Conservation (phyloP, 2,888 invertebrate species). For the Gnatocerus cornutus region DNA sequence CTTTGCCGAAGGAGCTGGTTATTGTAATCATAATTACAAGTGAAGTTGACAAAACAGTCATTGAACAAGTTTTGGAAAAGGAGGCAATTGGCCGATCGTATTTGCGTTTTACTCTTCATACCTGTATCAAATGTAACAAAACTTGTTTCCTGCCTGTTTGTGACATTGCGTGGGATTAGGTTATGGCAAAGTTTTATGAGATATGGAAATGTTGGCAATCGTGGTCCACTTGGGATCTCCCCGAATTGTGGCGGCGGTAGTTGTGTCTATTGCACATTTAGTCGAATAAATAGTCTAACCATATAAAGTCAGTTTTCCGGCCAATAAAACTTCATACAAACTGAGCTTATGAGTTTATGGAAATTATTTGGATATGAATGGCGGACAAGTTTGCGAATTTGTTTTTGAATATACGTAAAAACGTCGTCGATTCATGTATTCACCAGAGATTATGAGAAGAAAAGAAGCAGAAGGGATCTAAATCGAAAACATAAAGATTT, state of each 20-base stretch:
- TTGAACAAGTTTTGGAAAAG: constrained; percentile 24
- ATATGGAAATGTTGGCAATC: constrained; percentile 68
- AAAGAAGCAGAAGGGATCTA: too few species aligned
- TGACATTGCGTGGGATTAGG: constrained; percentile 60
- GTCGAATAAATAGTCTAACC: constrained; percentile 64
- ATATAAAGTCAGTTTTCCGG: constrained; percentile 67
- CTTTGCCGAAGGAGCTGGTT: not conserved
- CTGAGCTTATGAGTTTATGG: constrained; percentile 68
- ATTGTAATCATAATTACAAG: not conserved
- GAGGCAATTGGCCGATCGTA: not conserved
- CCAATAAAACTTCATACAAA: constrained; percentile 68
- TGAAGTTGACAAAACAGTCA: constrained; percentile 16
- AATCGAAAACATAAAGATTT: too few species aligned
- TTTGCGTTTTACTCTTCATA: constrained; percentile 7
- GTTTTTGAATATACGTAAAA: too few species aligned
- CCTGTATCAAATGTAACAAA: constrained; percentile 37
- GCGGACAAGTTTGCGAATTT: not conserved
- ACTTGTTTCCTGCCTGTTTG: constrained; percentile 52
- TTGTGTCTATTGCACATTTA: constrained; percentile 58
- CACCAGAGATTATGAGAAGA: too few species aligned
- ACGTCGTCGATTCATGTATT: too few species aligned
- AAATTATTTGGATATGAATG: constrained; percentile 60
- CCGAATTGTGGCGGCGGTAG: constrained; percentile 38
- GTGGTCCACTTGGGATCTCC: constrained; percentile 60
- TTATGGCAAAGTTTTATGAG: constrained; percentile 67